Base-by-base conservation (phyloP, 2,797 vertebrate genomes). In the Hypotaenidia okinawae region DNA sequence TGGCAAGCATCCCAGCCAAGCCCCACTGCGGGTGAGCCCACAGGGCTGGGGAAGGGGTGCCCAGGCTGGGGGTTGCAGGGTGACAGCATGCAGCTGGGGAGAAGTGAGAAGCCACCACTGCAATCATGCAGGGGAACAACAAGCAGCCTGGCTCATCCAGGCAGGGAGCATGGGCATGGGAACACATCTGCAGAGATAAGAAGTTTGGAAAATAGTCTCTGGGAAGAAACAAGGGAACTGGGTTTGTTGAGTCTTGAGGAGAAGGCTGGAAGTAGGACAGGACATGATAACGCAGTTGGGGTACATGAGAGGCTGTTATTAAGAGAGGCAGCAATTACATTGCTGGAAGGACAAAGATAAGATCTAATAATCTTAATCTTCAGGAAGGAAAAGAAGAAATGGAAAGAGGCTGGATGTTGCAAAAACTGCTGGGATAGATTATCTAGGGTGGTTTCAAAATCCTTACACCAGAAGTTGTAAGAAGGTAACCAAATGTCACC, bases 1-100 rank as follows among this genome's bases (percentile, higher is more conserved):
- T 0, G 1, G 39, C 37, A 49, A 52, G 52, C 17, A 17, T 70
- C 64, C 52, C 16, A 13, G 49, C 16, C 76, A 77, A 2, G 13
- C 7, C 37, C 61, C 67, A 14, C 25, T 0, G 0, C 0, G 0
- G 63, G 54, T 0, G 2, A 66, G 61, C 32, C 14, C 3, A 45
- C 1, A 2, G 73, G 21, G 47, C 77, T 33, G 27, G 45, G 49
- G 14, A 80, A 3, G 32, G 37, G n/a, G 12, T 47, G 47, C n/a
- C 8, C 1, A 0, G 41, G 41, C 30, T 18, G 28, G 10, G 12
- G 12, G 32, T 47, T 52, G 17, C 0, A 3, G 43, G 11, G 35
- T 3, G 9, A 69, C 55, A 89, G 41, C 9, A 6, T 2, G 2
- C 0, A 0, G 35, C 16, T 0, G 0, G 32, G 32, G 61, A 59